Percentiles rank a stretch among this genome's conserved stretches.
Conservation (phyloP, 1,140 invertebrate genomes). For the Achatina immaculata region DNA sequence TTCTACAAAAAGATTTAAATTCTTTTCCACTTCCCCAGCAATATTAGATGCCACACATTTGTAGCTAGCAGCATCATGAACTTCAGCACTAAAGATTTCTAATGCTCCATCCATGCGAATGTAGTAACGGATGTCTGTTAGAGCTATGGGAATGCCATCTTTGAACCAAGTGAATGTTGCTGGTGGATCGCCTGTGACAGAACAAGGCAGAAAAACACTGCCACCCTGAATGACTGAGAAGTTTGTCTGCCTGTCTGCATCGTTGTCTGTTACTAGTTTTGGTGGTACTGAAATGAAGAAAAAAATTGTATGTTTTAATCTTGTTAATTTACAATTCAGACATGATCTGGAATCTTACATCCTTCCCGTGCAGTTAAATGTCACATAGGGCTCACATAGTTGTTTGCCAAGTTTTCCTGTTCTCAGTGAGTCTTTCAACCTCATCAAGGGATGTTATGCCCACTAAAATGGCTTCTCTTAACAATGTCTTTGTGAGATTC, state of each 20-base stretch:
- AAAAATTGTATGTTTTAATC: too few species aligned
- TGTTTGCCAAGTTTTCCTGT: too few species aligned
- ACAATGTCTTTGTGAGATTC: too few species aligned
- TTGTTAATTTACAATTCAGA: too few species aligned
- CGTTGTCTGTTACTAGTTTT: conserved; percentile 74
- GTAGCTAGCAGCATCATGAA: conserved; percentile 70
- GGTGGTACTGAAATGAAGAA: conserved; percentile 65
- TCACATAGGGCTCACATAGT: too few species aligned
- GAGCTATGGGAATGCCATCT: conserved; percentile 66
- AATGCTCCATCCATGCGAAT: conserved; percentile 69
- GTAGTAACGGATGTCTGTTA: conserved; percentile 65
- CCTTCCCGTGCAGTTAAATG: too few species aligned
- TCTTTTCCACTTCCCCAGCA: conserved; percentile 70
- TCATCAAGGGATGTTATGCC: too few species aligned
- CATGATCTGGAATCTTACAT: too few species aligned
- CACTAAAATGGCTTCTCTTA: too few species aligned
- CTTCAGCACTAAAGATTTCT: conserved; percentile 68
- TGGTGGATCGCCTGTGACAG: conserved; percentile 68
- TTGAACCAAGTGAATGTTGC: conserved; percentile 68
- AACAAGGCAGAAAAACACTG: conserved; percentile 68
- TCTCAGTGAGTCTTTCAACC: too few species aligned
- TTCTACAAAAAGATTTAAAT: conserved; percentile 62
- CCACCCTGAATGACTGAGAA: conserved; percentile 76
- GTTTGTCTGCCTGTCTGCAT: conserved; percentile 71
- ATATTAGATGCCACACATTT: conserved; percentile 72